Evolutionary conservation across 2,113 vertebrate species (phyloP).

Genomic region (Archocentrus centrarchus): DNA sequence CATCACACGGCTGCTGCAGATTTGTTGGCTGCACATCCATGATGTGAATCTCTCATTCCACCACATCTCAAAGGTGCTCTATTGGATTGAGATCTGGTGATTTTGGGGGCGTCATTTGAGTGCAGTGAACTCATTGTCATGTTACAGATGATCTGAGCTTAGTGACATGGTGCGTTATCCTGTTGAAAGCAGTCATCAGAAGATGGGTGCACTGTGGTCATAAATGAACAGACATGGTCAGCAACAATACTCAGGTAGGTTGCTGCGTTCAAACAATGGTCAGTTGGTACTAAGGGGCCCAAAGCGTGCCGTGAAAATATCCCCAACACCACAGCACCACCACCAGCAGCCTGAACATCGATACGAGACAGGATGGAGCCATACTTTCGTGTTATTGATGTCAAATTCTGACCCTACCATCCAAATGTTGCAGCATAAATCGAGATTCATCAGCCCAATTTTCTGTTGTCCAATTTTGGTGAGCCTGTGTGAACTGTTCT

Average conservation of each 20-base stretch:
- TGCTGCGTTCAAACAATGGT: background rate
- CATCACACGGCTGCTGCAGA: background rate
- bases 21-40: too few species aligned
- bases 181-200: background rate
- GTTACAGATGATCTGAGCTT: fast-evolving
- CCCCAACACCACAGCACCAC: background rate
- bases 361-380: background rate
- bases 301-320: background rate
- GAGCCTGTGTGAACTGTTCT: background rate
- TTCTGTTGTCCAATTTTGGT: background rate
- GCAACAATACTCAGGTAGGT: fast-evolving
- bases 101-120: too few species aligned
- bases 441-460: background rate
- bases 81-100: background rate
- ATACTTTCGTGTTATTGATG: background rate
- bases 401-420: background rate
- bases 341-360: background rate
- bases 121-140: too few species aligned
- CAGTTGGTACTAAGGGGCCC: background rate
- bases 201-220: background rate
- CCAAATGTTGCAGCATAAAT: background rate
- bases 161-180: background rate
- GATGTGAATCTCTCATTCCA: background rate
- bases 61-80: background rate
- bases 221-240: background rate